Evolutionary conservation across 1,140 invertebrate genomes (phyloP).

Genomic region (Xylocopa sonorina): DNA sequence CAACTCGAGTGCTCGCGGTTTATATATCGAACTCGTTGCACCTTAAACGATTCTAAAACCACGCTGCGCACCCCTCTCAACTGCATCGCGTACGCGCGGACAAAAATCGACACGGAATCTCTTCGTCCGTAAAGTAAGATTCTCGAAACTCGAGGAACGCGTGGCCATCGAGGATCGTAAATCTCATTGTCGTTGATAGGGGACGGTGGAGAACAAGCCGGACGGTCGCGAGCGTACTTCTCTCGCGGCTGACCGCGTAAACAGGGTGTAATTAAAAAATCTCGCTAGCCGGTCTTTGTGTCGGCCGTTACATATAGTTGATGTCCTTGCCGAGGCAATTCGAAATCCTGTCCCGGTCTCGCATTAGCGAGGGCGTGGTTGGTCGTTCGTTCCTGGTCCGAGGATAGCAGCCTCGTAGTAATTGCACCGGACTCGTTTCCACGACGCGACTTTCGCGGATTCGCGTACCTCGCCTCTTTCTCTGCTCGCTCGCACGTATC

Average conservation of each 20-base stretch:
- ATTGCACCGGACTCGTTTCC: slow-evolving; percentile 65
- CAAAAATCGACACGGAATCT: too few relatives aligned
- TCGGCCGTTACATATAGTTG: slow-evolving; percentile 65
- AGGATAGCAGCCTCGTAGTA: slow-evolving; percentile 68
- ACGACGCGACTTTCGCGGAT: slow-evolving; percentile 55
- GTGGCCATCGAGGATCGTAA: too few relatives aligned
- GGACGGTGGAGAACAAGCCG: too few relatives aligned
- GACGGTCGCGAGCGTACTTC: not conserved
- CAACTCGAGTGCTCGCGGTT: too few relatives aligned
- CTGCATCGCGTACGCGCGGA: too few relatives aligned
- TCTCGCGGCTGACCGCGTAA: slow-evolving; percentile 55
- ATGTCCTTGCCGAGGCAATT: slow-evolving; percentile 76
- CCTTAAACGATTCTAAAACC: too few relatives aligned
- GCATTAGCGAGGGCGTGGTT: slow-evolving; percentile 77
- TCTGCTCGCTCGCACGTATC: slow-evolving; percentile 13
- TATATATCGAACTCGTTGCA: too few relatives aligned
- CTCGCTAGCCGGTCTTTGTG: slow-evolving; percentile 68
- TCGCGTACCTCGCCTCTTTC: slow-evolving; percentile 33
- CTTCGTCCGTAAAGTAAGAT: too few relatives aligned
- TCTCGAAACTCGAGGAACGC: too few relatives aligned
- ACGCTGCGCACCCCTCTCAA: too few relatives aligned
- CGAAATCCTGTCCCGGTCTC: slow-evolving; percentile 71
- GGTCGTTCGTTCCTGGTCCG: slow-evolving; percentile 69
- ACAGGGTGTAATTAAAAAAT: slow-evolving; percentile 69
- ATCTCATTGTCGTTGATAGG: slow-evolving; percentile 30